Conservation (phyloP, 2,113 vertebrate genomes). For the Centropristis striata region DNA sequence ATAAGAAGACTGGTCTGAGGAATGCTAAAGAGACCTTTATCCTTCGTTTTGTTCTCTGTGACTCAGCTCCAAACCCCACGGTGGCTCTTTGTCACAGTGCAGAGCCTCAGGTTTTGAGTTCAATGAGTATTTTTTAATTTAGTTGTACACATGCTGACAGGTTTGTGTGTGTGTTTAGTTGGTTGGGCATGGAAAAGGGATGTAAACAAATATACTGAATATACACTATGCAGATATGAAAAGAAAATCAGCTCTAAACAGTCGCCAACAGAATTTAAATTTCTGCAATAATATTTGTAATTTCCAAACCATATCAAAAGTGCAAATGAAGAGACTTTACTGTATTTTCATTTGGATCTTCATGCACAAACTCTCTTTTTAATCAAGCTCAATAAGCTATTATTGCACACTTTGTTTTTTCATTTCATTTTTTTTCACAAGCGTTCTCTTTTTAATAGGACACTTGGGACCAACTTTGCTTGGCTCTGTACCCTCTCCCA, state of each 20-base stretch:
- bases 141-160: neutral
- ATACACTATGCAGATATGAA: neutral
- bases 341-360: neutral
- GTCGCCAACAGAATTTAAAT: neutral
- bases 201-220: neutral
- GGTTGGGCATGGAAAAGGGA: neutral
- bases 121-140: slow-evolving; percentile 7
- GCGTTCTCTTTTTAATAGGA: neutral
- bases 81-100: slow-evolving; percentile 31
- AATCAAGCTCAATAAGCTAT: neutral
- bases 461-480: neutral
- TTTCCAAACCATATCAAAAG: neutral
- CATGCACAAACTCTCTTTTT: neutral
- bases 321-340: neutral
- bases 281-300: neutral
- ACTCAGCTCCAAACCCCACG: slow-evolving; percentile 48
- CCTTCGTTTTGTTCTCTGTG: slow-evolving; percentile 29
- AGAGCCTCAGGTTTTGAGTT: slow-evolving; percentile 28
- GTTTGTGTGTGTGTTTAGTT: neutral
- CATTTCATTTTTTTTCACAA: neutral
- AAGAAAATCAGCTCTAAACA: neutral
- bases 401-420: neutral
- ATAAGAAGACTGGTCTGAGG: slow-evolving; percentile 24
- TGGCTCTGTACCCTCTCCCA: neutral
- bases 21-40: slow-evolving; percentile 60